Evolutionary conservation across 2,888 invertebrate species (phyloP).

Genomic region (Heliconius charithonia): DNA sequence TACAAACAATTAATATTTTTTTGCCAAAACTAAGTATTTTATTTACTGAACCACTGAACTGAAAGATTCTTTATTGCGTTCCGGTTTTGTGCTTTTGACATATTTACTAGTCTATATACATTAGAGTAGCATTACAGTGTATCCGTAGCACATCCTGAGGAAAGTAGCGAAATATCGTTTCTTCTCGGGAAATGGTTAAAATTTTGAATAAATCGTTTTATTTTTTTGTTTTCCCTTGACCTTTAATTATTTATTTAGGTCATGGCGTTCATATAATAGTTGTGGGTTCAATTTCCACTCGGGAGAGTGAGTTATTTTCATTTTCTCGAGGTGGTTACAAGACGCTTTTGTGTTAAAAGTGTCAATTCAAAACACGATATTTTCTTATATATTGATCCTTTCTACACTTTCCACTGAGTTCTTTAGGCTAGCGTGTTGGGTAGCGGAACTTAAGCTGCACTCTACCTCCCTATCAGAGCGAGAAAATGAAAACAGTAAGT

Average conservation of each 20-base stretch:
- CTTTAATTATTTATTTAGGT: not conserved
- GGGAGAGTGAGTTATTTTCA: no score
- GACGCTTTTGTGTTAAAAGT: no score
- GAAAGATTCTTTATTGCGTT: conserved; percentile 16
- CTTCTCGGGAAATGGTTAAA: not conserved
- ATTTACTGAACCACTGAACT: conserved; percentile 7
- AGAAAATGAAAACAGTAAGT: no score
- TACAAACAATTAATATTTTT: conserved; percentile 11
- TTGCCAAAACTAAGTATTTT: conserved; percentile 5
- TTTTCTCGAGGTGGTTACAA: no score
- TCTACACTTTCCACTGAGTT: no score
- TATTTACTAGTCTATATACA: conserved; percentile 19
- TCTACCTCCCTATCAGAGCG: no score
- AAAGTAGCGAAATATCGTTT: conserved; percentile 7
- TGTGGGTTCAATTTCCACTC: no score
- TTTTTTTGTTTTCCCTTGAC: not conserved
- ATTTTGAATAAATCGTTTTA: not conserved
- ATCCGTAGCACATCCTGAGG: conserved; percentile 3
- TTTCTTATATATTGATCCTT: no score
- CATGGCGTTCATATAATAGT: no score
- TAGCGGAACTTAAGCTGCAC: no score
- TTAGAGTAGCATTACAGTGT: not conserved
- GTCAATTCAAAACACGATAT: no score
- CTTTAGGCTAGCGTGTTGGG: no score
- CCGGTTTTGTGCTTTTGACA: conserved; percentile 20